These are phyloP conservation scores for Cecidostiba fungosa DNA, from an alignment of 2,888 invertebrate species.

Conservation along the genomic window DNA sequence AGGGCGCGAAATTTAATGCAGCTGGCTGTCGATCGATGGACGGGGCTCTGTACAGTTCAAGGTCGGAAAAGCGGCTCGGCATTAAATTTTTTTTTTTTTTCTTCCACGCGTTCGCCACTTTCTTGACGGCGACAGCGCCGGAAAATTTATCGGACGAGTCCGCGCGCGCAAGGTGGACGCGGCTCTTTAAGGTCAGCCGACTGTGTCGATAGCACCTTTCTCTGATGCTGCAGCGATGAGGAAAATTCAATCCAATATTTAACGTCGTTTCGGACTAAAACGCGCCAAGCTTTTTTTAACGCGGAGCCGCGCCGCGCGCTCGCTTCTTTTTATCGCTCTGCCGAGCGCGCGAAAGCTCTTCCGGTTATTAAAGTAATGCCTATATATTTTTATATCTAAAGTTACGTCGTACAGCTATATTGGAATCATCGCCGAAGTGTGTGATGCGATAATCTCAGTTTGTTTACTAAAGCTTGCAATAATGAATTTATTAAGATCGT, in stretches of 20 bases:
- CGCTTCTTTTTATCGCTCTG: background rate
- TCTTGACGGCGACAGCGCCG: background rate
- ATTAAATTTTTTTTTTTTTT: conserved; percentile 14
- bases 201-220: too few relatives aligned
- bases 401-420: background rate
- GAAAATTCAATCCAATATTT: conserved; percentile 33
- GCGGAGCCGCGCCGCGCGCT: background rate
- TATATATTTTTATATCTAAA: background rate
- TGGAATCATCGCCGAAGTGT: too few relatives aligned
- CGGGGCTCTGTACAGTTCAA: conserved; percentile 26
- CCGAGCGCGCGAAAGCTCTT: background rate
- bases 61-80: conserved; percentile 21
- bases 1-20: conserved; percentile 55
- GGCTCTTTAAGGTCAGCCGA: background rate
- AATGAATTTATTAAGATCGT: too few relatives aligned
- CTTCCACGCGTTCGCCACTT: background rate
- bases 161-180: conserved; percentile 2
- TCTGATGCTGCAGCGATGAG: background rate
- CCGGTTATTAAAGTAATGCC: background rate
- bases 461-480: too few relatives aligned
- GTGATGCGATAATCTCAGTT: too few relatives aligned
- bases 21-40: conserved; percentile 37
- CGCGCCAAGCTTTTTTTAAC: background rate
- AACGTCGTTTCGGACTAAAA: background rate
- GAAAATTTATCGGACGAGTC: conserved; percentile 37